Conservation (phyloP, 2,888 invertebrate genomes). For the Drosophila histrio region DNA sequence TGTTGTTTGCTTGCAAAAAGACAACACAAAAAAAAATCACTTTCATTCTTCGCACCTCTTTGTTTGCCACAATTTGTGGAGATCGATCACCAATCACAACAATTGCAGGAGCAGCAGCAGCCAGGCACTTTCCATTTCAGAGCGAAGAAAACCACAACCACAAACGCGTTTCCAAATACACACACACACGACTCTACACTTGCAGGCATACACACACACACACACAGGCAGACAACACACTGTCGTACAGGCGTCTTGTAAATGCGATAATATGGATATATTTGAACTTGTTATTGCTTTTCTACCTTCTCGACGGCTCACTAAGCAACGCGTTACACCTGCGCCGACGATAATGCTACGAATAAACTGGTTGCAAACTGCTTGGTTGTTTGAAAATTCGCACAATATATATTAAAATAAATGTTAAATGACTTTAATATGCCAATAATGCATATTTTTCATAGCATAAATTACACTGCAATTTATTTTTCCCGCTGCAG, state of each 20-base stretch:
- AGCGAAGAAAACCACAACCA: constrained; percentile 42
- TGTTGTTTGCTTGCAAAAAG: constrained; percentile 8
- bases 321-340: constrained; percentile 49
- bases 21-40: constrained; percentile 30
- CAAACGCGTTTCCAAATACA: constrained; percentile 68
- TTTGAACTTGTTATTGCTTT: constrained; percentile 66
- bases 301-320: constrained; percentile 28
- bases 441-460: constrained; percentile 7
- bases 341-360: constrained; percentile 30
- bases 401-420: constrained; percentile 4
- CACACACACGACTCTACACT: constrained; percentile 11
- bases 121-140: constrained; percentile 73
- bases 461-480: not conserved
- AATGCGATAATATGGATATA: constrained; percentile 54
- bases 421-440: constrained; percentile 13
- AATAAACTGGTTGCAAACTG: constrained; percentile 10
- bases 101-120: constrained; percentile 23
- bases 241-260: constrained; percentile 23
- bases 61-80: constrained; percentile 26
- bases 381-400: not conserved
- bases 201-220: constrained; percentile 26
- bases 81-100: constrained; percentile 42
- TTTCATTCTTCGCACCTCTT: constrained; percentile 75
- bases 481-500: constrained; percentile 63
- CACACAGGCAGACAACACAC: constrained; percentile 13